These are phyloP conservation scores for Miltochrista miniata DNA, from an alignment of 2,888 invertebrate genomes.

Conservation along the genomic window DNA sequence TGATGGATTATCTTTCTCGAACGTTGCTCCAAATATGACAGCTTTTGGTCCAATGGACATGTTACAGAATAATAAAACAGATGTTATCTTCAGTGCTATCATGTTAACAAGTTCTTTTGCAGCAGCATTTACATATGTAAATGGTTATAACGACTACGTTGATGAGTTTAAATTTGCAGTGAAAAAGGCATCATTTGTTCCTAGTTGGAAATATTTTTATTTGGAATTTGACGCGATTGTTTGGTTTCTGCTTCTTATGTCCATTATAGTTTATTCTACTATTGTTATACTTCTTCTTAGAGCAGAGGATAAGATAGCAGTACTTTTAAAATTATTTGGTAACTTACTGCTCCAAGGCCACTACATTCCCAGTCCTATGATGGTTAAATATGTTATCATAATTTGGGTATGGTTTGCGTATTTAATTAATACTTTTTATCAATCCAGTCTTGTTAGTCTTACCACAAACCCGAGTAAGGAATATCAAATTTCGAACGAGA, in stretches of 20 bases:
- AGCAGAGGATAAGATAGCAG: conserved; percentile 34
- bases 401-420: conserved; percentile 53
- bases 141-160: conserved; percentile 37
- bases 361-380: conserved; percentile 24
- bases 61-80: conserved; percentile 36
- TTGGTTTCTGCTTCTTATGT: conserved; percentile 44
- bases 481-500: conserved; percentile 48
- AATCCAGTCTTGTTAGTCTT: conserved; percentile 49
- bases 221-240: conserved; percentile 44
- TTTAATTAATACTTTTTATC: conserved; percentile 49
- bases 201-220: conserved; percentile 45
- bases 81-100: conserved; percentile 36
- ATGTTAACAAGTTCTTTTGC: conserved; percentile 24
- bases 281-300: conserved; percentile 32
- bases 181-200: conserved; percentile 33
- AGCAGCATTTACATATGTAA: conserved; percentile 41
- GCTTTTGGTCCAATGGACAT: conserved; percentile 24
- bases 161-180: conserved; percentile 50
- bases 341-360: conserved; percentile 43
- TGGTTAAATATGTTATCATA: conserved; percentile 35
- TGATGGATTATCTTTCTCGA: not conserved
- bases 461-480: conserved; percentile 42
- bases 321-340: conserved; percentile 44
- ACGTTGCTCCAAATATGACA: conserved; percentile 19
- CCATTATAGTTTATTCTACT: conserved; percentile 36